phyloP scores from a whole-genome alignment of 92 coral and sea anemone species.

The Pocillopora meandrina region DNA sequence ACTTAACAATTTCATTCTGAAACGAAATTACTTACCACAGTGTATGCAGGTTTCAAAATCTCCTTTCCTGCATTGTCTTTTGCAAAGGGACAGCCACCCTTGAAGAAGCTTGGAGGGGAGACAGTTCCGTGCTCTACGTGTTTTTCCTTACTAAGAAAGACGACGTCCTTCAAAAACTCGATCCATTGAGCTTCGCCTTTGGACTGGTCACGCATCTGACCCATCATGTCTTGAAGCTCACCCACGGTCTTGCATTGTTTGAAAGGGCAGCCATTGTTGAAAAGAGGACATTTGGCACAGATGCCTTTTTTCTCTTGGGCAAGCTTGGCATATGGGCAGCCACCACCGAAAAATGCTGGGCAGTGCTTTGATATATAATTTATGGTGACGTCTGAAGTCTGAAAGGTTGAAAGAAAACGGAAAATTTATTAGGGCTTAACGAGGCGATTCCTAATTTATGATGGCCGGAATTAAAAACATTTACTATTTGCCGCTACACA shows the following conservation, averaged over 20 bases:
- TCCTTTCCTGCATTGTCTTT: background rate
- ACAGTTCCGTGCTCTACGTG: background rate
- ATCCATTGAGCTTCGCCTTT: background rate
- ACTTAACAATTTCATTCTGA: background rate
- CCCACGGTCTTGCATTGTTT: background rate
- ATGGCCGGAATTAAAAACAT: too few relatives aligned
- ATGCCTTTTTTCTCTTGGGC: background rate
- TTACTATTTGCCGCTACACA: too few relatives aligned
- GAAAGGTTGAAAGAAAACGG: too few relatives aligned
- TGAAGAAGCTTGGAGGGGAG: slow-evolving; percentile 4
- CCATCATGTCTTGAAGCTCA: background rate
- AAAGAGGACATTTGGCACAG: slow-evolving; percentile 11
- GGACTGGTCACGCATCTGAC: background rate
- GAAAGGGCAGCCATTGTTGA: slow-evolving; percentile 16
- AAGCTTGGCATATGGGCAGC: background rate
- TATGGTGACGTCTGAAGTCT: too few relatives aligned
- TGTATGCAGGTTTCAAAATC: background rate
- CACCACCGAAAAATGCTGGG: too few relatives aligned
- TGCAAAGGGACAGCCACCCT: slow-evolving; percentile 22
- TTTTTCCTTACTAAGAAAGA: background rate
- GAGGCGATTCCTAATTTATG: too few relatives aligned
- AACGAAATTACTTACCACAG: background rate
- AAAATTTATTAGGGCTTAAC: too few relatives aligned
- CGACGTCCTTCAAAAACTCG: background rate
- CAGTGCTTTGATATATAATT: too few relatives aligned